Conservation (phyloP, 37 sponge, comb jelly and placozoan species). For the Corticium candelabrum region DNA sequence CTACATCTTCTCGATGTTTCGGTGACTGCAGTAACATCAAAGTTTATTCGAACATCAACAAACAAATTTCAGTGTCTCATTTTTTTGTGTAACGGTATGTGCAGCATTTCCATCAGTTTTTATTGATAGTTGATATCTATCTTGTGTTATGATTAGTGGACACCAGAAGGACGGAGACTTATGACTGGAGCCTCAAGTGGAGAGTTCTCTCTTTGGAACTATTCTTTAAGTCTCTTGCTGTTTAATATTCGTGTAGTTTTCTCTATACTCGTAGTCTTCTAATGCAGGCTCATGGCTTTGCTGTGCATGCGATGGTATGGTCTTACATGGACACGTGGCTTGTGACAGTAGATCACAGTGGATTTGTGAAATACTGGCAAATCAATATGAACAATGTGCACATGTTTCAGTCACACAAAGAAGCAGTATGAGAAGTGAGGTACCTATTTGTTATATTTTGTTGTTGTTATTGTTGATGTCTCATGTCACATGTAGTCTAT, state of each 20-base stretch:
- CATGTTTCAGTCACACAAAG: constrained; percentile 88
- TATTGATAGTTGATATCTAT: not conserved
- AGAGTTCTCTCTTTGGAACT: constrained; percentile 96
- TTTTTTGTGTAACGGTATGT: constrained; percentile 24
- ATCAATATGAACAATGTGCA: constrained; percentile 92
- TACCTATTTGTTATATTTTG: no score
- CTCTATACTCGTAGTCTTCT: no score
- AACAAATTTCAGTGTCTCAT: constrained; percentile 90
- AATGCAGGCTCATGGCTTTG: constrained; percentile 91
- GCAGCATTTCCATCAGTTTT: no score
- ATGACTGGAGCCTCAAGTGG: constrained; percentile 90
- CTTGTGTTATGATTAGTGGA: constrained; percentile 46
- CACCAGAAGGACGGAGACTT: constrained; percentile 89
- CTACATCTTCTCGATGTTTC: constrained; percentile 35
- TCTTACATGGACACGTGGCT: constrained; percentile 83
- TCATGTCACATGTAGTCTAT: no score
- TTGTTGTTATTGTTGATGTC: no score
- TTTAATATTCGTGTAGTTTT: no score
- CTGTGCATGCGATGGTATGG: constrained; percentile 83
- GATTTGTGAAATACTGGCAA: constrained; percentile 99
- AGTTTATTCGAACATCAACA: constrained; percentile 61
- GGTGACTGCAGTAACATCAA: constrained; percentile 81
- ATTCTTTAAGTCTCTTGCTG: no score
- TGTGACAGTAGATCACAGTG: constrained; percentile 56
- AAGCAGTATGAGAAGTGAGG: constrained; percentile 78